phyloP scores from a whole-genome alignment of 2,888 invertebrate genomes.

The Imbricaverruca yamaguchii region DNA sequence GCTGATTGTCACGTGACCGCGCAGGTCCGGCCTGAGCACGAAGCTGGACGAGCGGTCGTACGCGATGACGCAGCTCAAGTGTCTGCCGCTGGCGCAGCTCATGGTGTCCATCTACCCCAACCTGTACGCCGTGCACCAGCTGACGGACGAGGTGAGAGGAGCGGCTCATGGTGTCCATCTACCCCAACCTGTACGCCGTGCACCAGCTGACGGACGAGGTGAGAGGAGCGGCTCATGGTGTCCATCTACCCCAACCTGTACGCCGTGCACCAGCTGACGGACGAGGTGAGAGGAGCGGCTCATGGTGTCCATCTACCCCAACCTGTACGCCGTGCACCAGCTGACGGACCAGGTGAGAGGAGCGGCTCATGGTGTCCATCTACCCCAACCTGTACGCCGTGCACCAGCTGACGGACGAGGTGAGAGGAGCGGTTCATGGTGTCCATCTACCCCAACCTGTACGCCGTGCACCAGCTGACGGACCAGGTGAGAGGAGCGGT shows the following conservation, averaged over 20 bases:
- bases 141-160: slow-evolving; percentile 47
- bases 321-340: too few relatives aligned
- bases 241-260: too few relatives aligned
- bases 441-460: too few relatives aligned
- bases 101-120: slow-evolving; percentile 77
- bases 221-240: too few relatives aligned
- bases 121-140: slow-evolving; percentile 74
- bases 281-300: too few relatives aligned
- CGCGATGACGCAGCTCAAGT: slow-evolving; percentile 90
- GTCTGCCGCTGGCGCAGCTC: slow-evolving; percentile 67
- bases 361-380: slow-evolving; percentile 56
- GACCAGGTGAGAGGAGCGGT: too few relatives aligned
- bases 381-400: slow-evolving; percentile 90
- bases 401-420: slow-evolving; percentile 56
- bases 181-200: slow-evolving; percentile 86
- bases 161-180: slow-evolving; percentile 64
- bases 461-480: too few relatives aligned
- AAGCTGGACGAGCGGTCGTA: slow-evolving; percentile 86
- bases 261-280: too few relatives aligned
- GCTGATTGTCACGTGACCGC: too few relatives aligned
- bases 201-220: slow-evolving; percentile 56
- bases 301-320: too few relatives aligned
- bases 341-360: too few relatives aligned
- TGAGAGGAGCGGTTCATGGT: too few relatives aligned
- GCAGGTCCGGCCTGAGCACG: slow-evolving; percentile 78